Percentiles rank a stretch among this genome's conserved stretches.
These are phyloP conservation scores for Barypeithes pellucidus DNA, from an alignment of 2,888 invertebrate genomes.

Conservation along the genomic window DNA sequence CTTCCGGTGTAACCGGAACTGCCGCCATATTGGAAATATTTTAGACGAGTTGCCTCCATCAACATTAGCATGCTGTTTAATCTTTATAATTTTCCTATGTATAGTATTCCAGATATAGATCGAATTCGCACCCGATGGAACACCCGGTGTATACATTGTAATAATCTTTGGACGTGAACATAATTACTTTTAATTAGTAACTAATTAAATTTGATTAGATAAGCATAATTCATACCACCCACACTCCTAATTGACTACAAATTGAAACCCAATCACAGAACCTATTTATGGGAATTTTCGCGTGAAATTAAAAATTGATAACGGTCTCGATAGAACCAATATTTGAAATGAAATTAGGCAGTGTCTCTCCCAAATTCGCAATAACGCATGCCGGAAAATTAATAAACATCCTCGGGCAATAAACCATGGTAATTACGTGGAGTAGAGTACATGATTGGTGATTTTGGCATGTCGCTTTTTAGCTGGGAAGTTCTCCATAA, in stretches of 20 bases:
- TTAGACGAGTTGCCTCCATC: too few species aligned
- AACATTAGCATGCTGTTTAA: too few species aligned
- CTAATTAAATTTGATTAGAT: too few species aligned
- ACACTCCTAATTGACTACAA: neutral
- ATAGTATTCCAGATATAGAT: too few species aligned
- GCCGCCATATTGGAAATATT: too few species aligned
- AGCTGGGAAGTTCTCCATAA: conserved; percentile 5
- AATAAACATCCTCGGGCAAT: conserved; percentile 33
- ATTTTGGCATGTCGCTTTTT: conserved; percentile 6
- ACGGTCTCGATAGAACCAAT: neutral
- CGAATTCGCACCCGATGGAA: too few species aligned
- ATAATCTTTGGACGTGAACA: too few species aligned
- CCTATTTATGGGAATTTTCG: neutral
- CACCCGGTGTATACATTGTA: too few species aligned
- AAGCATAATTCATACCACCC: too few species aligned
- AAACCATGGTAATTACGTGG: conserved; percentile 28
- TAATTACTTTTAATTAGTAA: too few species aligned
- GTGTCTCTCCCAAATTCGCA: conserved; percentile 26
- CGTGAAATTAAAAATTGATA: conserved; percentile 1
- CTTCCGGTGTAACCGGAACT: too few species aligned
- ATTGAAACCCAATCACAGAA: neutral
- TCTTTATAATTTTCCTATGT: too few species aligned
- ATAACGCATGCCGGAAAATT: conserved; percentile 34
- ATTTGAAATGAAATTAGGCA: conserved; percentile 33
- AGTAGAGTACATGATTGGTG: neutral